Evolutionary conservation across 1,140 invertebrate species (phyloP).

Genomic region (roundworm (Caenorhabditis elegans)): DNA sequence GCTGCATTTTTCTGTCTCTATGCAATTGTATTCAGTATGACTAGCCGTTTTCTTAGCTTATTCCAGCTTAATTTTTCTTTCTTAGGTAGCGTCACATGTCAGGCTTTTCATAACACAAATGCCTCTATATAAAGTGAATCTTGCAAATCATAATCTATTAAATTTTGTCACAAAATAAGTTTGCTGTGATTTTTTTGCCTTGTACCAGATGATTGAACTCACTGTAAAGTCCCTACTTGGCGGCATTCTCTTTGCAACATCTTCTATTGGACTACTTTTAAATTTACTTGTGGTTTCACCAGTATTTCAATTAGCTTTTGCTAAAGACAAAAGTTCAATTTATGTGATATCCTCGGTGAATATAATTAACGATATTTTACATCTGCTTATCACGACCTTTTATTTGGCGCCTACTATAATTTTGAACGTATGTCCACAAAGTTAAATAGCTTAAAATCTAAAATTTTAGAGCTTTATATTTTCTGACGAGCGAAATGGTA

Average conservation of each 20-base stretch:
- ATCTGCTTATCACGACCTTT: not conserved
- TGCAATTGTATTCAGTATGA: no score
- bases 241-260: not conserved
- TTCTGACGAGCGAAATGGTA: not conserved
- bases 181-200: no score
- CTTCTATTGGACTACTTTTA: not conserved
- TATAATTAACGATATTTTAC: slow-evolving; percentile 19
- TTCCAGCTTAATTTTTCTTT: no score
- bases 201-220: not conserved
- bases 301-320: slow-evolving; percentile 20
- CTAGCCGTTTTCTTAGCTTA: no score
- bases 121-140: no score
- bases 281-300: not conserved
- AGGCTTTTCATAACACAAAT: no score
- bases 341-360: slow-evolving; percentile 30
- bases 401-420: slow-evolving; percentile 22
- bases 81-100: no score
- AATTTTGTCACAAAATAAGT: not conserved
- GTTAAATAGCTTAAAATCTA: no score
- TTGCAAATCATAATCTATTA: not conserved
- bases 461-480: not conserved
- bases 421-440: not conserved
- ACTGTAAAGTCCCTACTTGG: not conserved
- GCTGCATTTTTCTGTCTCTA: no score
- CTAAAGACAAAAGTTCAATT: slow-evolving; percentile 7